Base-by-base conservation (phyloP, 1,140 invertebrate genomes). In the Rhopalosiphum maidis region DNA sequence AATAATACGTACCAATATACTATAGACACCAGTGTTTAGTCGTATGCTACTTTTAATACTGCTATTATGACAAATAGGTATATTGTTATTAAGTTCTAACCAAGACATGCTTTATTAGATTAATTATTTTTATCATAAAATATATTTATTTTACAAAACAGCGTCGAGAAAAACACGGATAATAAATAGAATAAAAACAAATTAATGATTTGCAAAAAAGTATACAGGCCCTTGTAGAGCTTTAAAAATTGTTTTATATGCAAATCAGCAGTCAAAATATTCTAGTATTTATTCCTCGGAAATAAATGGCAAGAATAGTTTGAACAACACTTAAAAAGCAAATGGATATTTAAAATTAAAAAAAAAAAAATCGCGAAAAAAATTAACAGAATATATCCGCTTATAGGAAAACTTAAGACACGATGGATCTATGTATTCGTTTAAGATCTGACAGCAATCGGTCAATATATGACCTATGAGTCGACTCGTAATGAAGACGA, bases 351-450 rank as follows among this genome's bases (percentile, higher is more conserved):
- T 89, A 89, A 89, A 55, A 46, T 11, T 46, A 8, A 0, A 89
- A 89, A 89, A 55, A 89, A 89, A 89, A 51, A 55, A 89, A 48
- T 89, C 4, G n/a, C 35, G 48, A 25, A 89, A 89, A 82, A 89
- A 82, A 7, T 41, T 41, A 41, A 41, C 2, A 41, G 3, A 41
- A 41, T 3, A 41, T 2, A 2, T 2, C 41, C 41, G 41, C 3
- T 4, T 35, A 4, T 82, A 82, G 68, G 77, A 83, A 41, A 11
- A 89, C 87, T 22, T n/a, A 89, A 51, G n/a, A 23, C 41, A 11
- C 48, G 5, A 46, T 89, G 51, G 35, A 55, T 89, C 48, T 15
- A 77, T 77, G 9, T 77, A 77, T 11, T 77, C 35, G 48, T 6
- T n/a, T 22, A 77, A n/a, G 11, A 35, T n/a, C n/a, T 77, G n/a